Evolutionary conservation across 2,888 invertebrate genomes (phyloP).

Genomic region (Himalopsyche kuldschensis): DNA sequence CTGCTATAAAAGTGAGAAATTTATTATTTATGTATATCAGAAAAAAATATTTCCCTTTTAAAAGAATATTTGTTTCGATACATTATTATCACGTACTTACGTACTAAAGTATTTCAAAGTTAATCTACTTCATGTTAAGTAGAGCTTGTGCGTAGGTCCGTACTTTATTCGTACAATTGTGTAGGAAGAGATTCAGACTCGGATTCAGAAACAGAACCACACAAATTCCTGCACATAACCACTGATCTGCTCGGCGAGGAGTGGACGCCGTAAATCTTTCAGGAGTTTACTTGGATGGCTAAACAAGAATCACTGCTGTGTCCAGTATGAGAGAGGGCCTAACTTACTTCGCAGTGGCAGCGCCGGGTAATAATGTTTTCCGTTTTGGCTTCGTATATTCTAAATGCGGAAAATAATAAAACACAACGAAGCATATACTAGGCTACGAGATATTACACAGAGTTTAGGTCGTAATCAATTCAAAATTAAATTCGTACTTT

Average conservation of each 20-base stretch:
- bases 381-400: no score
- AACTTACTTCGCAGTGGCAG: background rate
- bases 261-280: background rate
- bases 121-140: background rate
- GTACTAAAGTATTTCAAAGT: background rate
- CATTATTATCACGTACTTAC: no score
- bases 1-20: no score
- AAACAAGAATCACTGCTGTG: background rate
- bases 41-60: no score
- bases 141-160: background rate
- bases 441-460: no score
- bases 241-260: background rate
- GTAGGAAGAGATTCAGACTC: background rate
- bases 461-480: no score
- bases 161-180: background rate
- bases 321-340: background rate
- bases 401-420: no score
- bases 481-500: no score
- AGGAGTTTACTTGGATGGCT: background rate
- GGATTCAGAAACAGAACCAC: background rate
- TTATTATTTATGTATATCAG: no score
- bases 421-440: no score
- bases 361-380: background rate
- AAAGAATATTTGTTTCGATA: no score
- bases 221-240: background rate